Evolutionary conservation across 2,797 vertebrate species (phyloP), one percentile per base, ranked within the genome.

Genomic region (Manis javanica): DNA sequence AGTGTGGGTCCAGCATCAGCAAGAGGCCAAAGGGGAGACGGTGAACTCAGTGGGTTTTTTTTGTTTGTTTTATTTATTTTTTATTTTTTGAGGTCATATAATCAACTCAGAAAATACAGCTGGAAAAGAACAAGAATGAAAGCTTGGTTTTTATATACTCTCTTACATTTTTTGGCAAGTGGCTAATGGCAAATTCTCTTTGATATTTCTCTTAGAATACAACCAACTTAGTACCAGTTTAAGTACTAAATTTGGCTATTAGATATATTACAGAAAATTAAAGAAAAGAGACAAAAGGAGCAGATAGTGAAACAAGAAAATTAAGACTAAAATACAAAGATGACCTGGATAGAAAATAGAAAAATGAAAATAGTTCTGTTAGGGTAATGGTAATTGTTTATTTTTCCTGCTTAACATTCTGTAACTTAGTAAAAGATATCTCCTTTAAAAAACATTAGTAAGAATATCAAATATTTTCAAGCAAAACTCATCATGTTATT

Each of bases 81-180:
- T 59, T 46, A 46, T 49, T 51, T 34, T 95, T 55, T 53, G 55
- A 90, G 94, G 83, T 87, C 92, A 81, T 18, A 87, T 57, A 90
- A 96, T 90, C 74, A 94, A 86, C 95, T 97, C 90, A 95, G 26
- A 95, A 97, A 97, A 95, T 72, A 53, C 19, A 91, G 75, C 59
- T 96, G 64, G 63, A 83, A 92, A 90, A 57, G 46, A 92, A 34
- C 14, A 94, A 85, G 55, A 89, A 84, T 29, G 7, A 91, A 83
- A 92, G 23, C 7, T 55, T 78, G 23, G 8, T 24, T 95, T 95
- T 90, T 26, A 71, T 18, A 39, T 39, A 53, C 16, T 31, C 9
- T 75, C 55, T 91, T 39, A n/a, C 3, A 87, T 34, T 91, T 92
- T 75, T 6, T 12, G 46, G n/a, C 83, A 69, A 86, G 75, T 77